Base-by-base conservation (phyloP, 64 coral and sea anemone genomes). In the Pachyseris speciosa region DNA sequence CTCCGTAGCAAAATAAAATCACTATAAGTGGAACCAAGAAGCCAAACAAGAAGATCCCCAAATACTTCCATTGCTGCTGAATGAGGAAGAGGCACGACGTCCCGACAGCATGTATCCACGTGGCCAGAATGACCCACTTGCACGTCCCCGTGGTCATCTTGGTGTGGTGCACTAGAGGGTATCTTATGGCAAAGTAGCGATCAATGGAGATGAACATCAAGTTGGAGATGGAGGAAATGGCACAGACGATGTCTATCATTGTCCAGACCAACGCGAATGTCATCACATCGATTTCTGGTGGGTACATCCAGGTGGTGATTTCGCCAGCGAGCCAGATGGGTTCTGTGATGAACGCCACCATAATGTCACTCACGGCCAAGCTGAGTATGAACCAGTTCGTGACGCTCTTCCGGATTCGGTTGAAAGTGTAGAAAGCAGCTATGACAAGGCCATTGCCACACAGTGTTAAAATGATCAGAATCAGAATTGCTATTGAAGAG, bases 161-260 rank as follows among this genome's bases (percentile, higher is more conserved):
- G 32, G 95, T 97, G 73, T 97, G 95, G 36, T 97, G 95, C 49
- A 87, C 85, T 37, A 97, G 66, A 16, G 95, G 95, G 16, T 87
- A 84, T 66, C 94, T 97, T 59, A 97, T 90, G 8, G 95, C 95
- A 48, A 97, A 97, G 85, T 93, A 97, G 17, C 95, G 80, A 72
- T 97, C 95, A 20, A 97, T 93, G 49, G 91, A 93, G 50, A 97
- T 97, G 50, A 97, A 97, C 91, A 97, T 93, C 51, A 97, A 74
- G 50, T 97, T 97, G 30, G 85, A 87, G 75, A 97, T 97, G 2
- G 95, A 97, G 1, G 79, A 87, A 59, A 97, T 85, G 2, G 95
- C 95, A 70, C 95, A 97, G 16, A 88, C 69, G 16, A 97, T 86
- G 63, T 97, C 95, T 4, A 97, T 69, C 53, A 97, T 86, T 16